Percentiles rank a stretch among this genome's conserved stretches.
Conservation (phyloP, 2,113 vertebrate species). For the Serilophus lunatus region DNA sequence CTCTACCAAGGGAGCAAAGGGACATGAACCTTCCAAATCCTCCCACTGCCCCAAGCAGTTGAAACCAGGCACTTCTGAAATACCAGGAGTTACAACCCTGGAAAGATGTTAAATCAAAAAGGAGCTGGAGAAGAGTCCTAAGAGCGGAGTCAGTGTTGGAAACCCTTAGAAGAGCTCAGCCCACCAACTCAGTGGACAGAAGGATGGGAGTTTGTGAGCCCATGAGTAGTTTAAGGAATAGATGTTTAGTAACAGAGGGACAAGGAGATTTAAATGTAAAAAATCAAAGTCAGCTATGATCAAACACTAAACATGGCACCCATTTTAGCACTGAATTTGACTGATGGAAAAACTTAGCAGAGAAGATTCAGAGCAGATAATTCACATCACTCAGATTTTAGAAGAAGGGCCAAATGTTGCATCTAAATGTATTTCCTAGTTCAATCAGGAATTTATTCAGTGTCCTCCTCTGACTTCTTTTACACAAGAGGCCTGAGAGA, state of each 20-base stretch:
- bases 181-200: neutral
- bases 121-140: neutral
- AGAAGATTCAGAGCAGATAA: neutral
- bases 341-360: neutral
- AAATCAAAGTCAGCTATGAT: neutral
- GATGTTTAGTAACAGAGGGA: neutral
- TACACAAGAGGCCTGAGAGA: neutral
- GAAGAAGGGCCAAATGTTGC: neutral
- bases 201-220: neutral
- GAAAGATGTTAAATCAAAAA: neutral
- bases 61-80: neutral
- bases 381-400: neutral
- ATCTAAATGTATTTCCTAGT: neutral
- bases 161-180: neutral
- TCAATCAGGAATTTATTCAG: neutral
- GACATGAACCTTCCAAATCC: fast-evolving
- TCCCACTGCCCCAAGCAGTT: neutral
- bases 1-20: neutral
- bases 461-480: neutral
- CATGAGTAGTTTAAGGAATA: fast-evolving
- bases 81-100: neutral
- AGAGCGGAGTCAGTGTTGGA: neutral
- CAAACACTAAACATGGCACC: neutral
- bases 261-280: neutral
- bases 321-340: neutral